Conservation (phyloP, 2,797 vertebrate species). For the Notolabrus celidotus region DNA sequence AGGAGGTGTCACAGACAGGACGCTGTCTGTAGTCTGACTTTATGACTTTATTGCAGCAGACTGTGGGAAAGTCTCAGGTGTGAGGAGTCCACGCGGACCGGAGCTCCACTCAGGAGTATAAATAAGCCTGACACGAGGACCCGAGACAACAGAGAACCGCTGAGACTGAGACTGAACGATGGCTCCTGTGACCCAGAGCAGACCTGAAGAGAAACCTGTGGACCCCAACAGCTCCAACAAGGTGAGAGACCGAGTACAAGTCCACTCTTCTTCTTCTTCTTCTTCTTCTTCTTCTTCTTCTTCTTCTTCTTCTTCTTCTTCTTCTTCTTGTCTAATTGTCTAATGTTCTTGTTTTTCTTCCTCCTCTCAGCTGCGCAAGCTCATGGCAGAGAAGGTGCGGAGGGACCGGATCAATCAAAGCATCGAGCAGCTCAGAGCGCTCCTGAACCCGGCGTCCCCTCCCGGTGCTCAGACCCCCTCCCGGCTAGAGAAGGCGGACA, state of each 20-base stretch:
- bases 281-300: not conserved
- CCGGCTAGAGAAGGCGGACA: constrained; percentile 63
- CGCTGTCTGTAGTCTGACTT: constrained; percentile 31
- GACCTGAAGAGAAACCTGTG: constrained; percentile 2
- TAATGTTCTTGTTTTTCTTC: not conserved
- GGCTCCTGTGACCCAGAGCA: constrained; percentile 33
- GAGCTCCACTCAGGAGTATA: constrained; percentile 10
- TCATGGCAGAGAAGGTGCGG: constrained; percentile 82
- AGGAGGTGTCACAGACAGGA: constrained; percentile 6
- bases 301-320: not conserved
- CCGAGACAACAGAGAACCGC: no score
- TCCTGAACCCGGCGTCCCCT: constrained; percentile 43
- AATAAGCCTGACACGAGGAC: constrained; percentile 2
- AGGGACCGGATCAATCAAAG: constrained; percentile 63
- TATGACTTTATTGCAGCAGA: constrained; percentile 28
- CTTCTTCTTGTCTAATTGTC: not conserved
- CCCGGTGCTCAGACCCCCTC: constrained; percentile 16
- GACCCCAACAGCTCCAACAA: constrained; percentile 25
- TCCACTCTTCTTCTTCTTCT: no score
- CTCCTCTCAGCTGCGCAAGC: constrained; percentile 74
- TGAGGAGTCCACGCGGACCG: constrained; percentile 29
- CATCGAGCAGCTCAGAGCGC: constrained; percentile 60
- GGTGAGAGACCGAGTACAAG: constrained; percentile 11
- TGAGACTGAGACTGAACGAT: not conserved
- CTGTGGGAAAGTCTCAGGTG: constrained; percentile 54